These are phyloP conservation scores for Vulpes lagopus DNA, from an alignment of 2,113 vertebrate genomes.

Conservation along the genomic window DNA sequence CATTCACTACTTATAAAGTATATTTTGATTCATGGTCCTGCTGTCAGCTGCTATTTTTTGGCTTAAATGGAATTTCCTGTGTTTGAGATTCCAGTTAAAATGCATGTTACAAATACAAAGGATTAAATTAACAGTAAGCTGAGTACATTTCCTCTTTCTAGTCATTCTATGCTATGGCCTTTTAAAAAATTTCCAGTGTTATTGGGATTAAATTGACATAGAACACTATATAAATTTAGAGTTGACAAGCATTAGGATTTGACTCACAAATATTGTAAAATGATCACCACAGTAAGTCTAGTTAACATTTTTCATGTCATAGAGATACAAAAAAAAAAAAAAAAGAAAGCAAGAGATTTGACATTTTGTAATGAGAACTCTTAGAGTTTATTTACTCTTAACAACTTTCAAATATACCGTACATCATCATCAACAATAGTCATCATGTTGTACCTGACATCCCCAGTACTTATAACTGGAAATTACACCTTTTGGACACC, in stretches of 20 bases:
- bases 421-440: background rate
- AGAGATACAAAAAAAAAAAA: background rate
- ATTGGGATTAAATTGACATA: background rate
- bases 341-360: background rate
- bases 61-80: background rate
- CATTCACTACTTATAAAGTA: background rate
- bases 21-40: background rate
- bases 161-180: background rate
- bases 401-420: background rate
- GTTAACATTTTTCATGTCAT: background rate
- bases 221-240: background rate
- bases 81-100: background rate
- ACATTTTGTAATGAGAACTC: background rate
- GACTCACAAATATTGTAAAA: background rate
- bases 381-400: background rate
- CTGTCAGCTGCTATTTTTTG: background rate
- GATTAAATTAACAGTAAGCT: background rate
- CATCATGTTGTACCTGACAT: background rate
- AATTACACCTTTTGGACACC: background rate
- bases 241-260: background rate
- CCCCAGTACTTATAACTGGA: background rate
- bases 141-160: background rate
- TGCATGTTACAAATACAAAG: background rate
- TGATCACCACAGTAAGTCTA: background rate
- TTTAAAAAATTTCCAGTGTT: background rate